Percentiles rank a stretch among this genome's conserved stretches.
Evolutionary conservation across 2,888 invertebrate genomes (phyloP).

Genomic region (Oligia strigilis): DNA sequence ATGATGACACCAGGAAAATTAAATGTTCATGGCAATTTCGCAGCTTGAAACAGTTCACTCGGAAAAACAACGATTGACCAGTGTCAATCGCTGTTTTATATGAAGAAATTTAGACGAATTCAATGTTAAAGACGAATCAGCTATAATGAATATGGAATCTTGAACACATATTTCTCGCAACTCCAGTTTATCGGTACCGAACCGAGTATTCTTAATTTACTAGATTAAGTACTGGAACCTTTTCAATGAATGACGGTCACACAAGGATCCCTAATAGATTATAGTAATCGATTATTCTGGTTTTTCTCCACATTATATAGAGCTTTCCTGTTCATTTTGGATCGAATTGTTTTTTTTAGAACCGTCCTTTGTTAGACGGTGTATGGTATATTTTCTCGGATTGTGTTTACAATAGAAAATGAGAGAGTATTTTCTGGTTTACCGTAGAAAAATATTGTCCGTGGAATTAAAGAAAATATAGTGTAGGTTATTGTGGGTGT

Average conservation of each 20-base stretch:
- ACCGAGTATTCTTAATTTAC: conserved; percentile 43
- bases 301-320: conserved; percentile 23
- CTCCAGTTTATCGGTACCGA: conserved; percentile 14
- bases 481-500: neutral
- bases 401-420: conserved; percentile 20
- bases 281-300: conserved; percentile 45
- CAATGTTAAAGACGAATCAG: neutral
- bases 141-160: neutral
- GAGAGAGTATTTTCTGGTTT: conserved; percentile 29
- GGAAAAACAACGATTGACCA: neutral
- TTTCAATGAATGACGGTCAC: conserved; percentile 43
- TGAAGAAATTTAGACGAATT: neutral
- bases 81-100: neutral
- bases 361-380: conserved; percentile 5
- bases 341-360: conserved; percentile 42
- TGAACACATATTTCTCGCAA: conserved; percentile 1
- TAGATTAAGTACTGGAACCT: conserved; percentile 39
- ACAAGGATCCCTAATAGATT: conserved; percentile 55
- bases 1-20: neutral
- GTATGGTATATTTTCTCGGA: conserved; percentile 31
- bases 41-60: neutral
- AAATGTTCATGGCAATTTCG: neutral
- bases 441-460: neutral
- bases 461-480: too few relatives aligned
- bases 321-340: conserved; percentile 27